phyloP scores from a whole-genome alignment of 2,113 vertebrate genomes.

The Syngnathoides biaculeatus region DNA sequence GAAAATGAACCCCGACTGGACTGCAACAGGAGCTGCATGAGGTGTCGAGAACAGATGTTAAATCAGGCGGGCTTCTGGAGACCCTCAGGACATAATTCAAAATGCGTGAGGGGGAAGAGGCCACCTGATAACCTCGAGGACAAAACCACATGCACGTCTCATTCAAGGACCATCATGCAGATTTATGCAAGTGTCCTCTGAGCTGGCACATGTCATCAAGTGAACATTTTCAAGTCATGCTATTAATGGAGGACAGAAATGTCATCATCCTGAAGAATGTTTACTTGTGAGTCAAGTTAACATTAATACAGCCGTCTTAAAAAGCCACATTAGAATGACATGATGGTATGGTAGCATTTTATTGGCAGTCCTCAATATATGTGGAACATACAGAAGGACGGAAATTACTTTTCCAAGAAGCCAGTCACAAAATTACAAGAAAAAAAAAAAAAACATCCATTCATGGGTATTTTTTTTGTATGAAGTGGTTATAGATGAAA shows the following conservation, averaged over 20 bases:
- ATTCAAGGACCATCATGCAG: slow-evolving; percentile 1
- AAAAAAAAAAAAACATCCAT: too few relatives aligned
- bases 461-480: too few relatives aligned
- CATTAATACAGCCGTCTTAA: too few relatives aligned
- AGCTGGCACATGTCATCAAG: not conserved
- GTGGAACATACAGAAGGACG: too few relatives aligned
- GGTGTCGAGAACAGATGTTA: slow-evolving; percentile 3
- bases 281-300: not conserved
- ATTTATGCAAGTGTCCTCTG: slow-evolving; percentile 1
- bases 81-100: slow-evolving; percentile 4
- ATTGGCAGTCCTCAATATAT: too few relatives aligned
- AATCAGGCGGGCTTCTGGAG: slow-evolving; percentile 14
- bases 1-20: not conserved
- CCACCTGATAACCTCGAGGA: slow-evolving; percentile 10
- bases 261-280: not conserved
- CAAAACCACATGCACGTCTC: slow-evolving; percentile 30
- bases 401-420: too few relatives aligned
- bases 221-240: not conserved
- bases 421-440: too few relatives aligned
- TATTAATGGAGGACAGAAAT: not conserved
- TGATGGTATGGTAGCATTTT: too few relatives aligned
- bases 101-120: not conserved
- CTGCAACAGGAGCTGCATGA: not conserved
- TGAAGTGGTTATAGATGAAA: too few relatives aligned
- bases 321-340: too few relatives aligned